phyloP scores from a whole-genome alignment of 2,113 vertebrate genomes.

The Narcine bancroftii region DNA sequence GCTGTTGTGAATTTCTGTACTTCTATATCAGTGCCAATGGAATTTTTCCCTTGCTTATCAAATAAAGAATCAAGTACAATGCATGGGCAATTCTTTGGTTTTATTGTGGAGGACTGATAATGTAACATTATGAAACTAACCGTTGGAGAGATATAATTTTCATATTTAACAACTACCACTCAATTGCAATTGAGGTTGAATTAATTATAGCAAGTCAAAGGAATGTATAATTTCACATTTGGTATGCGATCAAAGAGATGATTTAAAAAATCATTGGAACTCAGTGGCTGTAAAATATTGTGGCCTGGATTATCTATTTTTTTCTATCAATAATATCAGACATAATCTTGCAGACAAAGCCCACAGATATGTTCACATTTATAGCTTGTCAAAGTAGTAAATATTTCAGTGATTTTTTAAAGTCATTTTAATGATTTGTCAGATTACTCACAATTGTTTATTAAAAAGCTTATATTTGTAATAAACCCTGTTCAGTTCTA shows the following conservation, averaged over 20 bases:
- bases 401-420: neutral
- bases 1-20: slow-evolving; percentile 67
- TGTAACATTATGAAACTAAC: neutral
- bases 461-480: neutral
- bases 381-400: neutral
- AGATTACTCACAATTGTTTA: neutral
- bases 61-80: slow-evolving; percentile 41
- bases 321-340: neutral
- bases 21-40: slow-evolving; percentile 57
- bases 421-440: neutral
- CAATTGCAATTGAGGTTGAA: neutral
- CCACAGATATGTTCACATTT: neutral
- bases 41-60: slow-evolving; percentile 48
- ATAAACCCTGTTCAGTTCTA: neutral
- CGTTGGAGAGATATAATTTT: neutral
- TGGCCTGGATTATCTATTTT: neutral
- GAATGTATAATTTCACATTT: neutral
- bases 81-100: slow-evolving; percentile 44
- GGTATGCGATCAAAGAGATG: neutral
- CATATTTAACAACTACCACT: neutral
- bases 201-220: neutral
- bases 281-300: neutral
- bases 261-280: neutral
- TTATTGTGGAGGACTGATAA: slow-evolving; percentile 35
- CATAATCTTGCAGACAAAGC: neutral